Conservation (phyloP, 2,113 vertebrate species). For the Cisticola juncidis region DNA sequence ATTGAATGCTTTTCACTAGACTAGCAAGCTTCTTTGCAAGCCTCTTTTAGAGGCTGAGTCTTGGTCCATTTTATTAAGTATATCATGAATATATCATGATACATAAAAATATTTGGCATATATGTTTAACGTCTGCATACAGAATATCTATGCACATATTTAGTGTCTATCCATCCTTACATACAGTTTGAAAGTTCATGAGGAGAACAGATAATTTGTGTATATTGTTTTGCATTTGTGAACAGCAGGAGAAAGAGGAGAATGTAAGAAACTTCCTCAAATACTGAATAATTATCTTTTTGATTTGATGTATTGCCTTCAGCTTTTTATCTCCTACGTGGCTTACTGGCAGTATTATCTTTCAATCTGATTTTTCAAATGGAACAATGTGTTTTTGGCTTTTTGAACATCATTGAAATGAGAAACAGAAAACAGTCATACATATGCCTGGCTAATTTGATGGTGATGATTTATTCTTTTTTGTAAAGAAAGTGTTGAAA, state of each 20-base stretch:
- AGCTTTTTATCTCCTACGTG: constrained; percentile 12
- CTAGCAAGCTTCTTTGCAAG: not conserved
- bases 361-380: constrained; percentile 52
- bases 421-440: constrained; percentile 4
- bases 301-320: not conserved
- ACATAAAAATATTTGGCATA: not conserved
- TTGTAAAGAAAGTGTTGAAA: not conserved
- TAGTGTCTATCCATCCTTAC: not conserved
- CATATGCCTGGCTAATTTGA: constrained; percentile 27
- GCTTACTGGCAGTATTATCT: constrained; percentile 35
- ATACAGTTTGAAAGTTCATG: not conserved
- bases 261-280: not conserved
- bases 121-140: not conserved
- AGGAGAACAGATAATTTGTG: not conserved
- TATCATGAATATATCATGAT: not conserved
- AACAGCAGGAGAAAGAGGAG: not conserved
- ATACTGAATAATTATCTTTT: constrained; percentile 19
- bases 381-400: not conserved
- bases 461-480: constrained; percentile 20
- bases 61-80: not conserved
- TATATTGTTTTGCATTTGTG: not conserved
- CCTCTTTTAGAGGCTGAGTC: not conserved
- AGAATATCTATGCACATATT: not conserved
- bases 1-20: not conserved
- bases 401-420: constrained; percentile 7